Conservation (phyloP, 1,140 invertebrate species). For the Leptoteleia sp. region DNA sequence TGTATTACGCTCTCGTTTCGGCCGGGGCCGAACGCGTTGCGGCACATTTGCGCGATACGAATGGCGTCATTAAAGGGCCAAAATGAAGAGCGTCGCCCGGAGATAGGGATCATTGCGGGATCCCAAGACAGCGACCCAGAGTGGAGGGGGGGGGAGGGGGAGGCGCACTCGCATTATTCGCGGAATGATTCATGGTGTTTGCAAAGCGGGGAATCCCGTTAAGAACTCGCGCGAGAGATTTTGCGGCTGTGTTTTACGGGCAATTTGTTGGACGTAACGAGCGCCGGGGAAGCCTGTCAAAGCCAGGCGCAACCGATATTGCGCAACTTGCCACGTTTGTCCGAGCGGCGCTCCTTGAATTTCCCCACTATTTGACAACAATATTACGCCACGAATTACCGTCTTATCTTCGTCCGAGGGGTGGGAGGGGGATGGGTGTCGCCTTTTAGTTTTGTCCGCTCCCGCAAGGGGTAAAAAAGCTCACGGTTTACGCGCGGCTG, state of each 20-base stretch:
- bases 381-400: constrained; percentile 2
- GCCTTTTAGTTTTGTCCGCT: too few species aligned
- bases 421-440: too few species aligned
- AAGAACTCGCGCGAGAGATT: constrained; percentile 51
- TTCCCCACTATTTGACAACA: constrained; percentile 17
- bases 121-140: too few species aligned
- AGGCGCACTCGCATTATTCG: constrained; percentile 28
- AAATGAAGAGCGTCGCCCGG: constrained; percentile 32
- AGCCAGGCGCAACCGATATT: constrained; percentile 43
- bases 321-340: constrained; percentile 40
- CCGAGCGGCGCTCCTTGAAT: constrained; percentile 8
- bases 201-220: constrained; percentile 50
- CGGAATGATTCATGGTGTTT: constrained; percentile 50
- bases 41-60: too few species aligned
- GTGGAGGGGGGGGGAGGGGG: too few species aligned
- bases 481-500: too few species aligned
- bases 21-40: too few species aligned
- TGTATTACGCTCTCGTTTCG: too few species aligned
- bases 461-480: too few species aligned
- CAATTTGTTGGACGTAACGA: constrained; percentile 61
- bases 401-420: too few species aligned
- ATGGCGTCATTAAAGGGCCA: too few species aligned
- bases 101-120: constrained; percentile 36
- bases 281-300: constrained; percentile 43
- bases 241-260: constrained; percentile 57